These are phyloP conservation scores for Drosophila leontia DNA, from an alignment of 1,140 invertebrate genomes.

Conservation along the genomic window DNA sequence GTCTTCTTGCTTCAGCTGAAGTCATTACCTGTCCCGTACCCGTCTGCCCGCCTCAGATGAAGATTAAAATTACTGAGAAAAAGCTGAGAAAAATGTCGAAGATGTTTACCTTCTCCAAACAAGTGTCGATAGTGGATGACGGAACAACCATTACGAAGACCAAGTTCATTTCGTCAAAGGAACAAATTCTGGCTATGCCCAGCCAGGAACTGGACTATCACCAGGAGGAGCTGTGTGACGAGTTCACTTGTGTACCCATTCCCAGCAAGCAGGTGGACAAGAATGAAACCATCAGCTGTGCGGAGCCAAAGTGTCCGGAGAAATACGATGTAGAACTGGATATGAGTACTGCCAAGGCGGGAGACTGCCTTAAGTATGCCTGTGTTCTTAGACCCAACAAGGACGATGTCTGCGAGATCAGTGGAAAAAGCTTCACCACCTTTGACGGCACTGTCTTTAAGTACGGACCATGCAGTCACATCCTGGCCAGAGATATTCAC, in stretches of 20 bases:
- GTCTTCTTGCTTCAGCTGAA: slow-evolving; percentile 38
- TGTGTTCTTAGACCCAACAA: slow-evolving; percentile 88
- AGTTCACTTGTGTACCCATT: slow-evolving; percentile 81
- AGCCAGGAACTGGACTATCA: slow-evolving; percentile 50
- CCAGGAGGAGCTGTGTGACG: slow-evolving; percentile 75
- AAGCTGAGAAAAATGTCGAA: slow-evolving; percentile 80
- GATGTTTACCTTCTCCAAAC: slow-evolving; percentile 80
- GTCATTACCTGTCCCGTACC: slow-evolving; percentile 84
- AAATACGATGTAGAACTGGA: slow-evolving; percentile 86
- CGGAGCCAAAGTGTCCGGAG: slow-evolving; percentile 87
- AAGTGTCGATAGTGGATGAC: slow-evolving; percentile 68
- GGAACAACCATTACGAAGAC: slow-evolving; percentile 73
- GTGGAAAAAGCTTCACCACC: slow-evolving; percentile 90
- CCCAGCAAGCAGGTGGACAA: slow-evolving; percentile 61
- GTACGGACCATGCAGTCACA: slow-evolving; percentile 92
- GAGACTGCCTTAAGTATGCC: slow-evolving; percentile 85
- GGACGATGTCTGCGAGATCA: slow-evolving; percentile 90
- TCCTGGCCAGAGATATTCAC: slow-evolving; percentile 89
- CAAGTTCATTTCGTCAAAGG: slow-evolving; percentile 68
- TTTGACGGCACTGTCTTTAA: slow-evolving; percentile 92
- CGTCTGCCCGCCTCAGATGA: slow-evolving; percentile 88
- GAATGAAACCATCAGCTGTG: slow-evolving; percentile 85
- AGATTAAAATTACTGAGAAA: slow-evolving; percentile 79
- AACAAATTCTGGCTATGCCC: slow-evolving; percentile 74
- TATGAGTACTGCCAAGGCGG: slow-evolving; percentile 72